phyloP scores from a whole-genome alignment of 2,888 invertebrate genomes.

The Morpho deidamia region DNA sequence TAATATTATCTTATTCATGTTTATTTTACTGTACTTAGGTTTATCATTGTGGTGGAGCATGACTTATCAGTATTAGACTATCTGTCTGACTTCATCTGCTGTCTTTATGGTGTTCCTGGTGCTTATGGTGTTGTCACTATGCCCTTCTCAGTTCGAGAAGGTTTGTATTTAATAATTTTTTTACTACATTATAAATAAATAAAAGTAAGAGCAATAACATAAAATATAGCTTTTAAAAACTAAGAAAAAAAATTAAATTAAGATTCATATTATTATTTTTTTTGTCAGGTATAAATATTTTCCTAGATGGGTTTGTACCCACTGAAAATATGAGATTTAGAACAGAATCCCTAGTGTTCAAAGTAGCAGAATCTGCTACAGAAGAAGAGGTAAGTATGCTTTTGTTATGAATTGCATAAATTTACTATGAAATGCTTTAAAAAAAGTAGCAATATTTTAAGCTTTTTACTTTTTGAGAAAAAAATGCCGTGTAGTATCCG shows the following conservation, averaged over 20 bases:
- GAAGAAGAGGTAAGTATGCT: conserved; percentile 88
- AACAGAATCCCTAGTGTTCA: conserved; percentile 97
- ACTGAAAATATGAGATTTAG: conserved; percentile 99
- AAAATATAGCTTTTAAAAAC: no score
- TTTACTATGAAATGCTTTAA: no score
- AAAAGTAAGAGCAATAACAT: no score
- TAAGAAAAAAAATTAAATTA: no score
- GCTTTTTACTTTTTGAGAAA: no score
- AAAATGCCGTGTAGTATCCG: no score
- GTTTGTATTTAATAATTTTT: conserved; percentile 55
- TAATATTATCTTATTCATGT: no score
- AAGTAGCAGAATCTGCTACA: conserved; percentile 97
- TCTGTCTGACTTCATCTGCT: conserved; percentile 99
- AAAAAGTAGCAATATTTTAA: no score
- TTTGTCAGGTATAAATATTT: conserved; percentile 94
- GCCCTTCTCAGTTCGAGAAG: conserved; percentile 99
- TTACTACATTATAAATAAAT: background rate
- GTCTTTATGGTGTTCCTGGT: conserved; percentile 98
- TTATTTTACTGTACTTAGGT: conserved; percentile 76
- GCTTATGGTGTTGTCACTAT: conserved; percentile 99
- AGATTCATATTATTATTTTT: conserved; percentile 23
- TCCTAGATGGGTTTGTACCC: conserved; percentile 99
- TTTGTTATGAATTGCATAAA: no score
- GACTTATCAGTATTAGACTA: conserved; percentile 99
- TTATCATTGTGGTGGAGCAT: conserved; percentile 99